Base-by-base conservation (phyloP, 2,797 vertebrate genomes). In the Schizothorax lantsangensis region DNA sequence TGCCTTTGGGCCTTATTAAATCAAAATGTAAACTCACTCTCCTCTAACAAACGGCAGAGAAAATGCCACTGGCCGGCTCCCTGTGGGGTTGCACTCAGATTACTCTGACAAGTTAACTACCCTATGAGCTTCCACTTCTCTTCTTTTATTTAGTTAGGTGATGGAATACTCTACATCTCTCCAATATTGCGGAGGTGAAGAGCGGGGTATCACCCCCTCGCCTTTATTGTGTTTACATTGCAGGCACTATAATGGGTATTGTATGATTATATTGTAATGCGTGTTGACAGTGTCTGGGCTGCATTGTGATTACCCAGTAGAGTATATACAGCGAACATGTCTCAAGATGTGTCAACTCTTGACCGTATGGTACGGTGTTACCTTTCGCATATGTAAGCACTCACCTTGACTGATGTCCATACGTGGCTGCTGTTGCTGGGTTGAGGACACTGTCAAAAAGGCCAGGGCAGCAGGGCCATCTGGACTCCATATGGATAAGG, bases 1-100 rank as follows among this genome's bases (percentile, higher is more conserved):
- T 93, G 93, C 93, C 93, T 94, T 89, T 94, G 93, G 93, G 92
- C 92, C 91, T 95, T 93, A 94, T 95, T 95, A 94, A 95, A 94
- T 95, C 91, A 93, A 94, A 93, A 95, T 94, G 94, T 93, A 93
- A 94, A 95, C 92, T 93, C 93, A 89, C 88, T 92, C 88, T 89
- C 90, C 91, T 90, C 92, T 92, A 94, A 94, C 92, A 93, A 93
- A 94, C 93, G 91, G 93, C 88, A 91, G 89, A 88, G 86, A 92
- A 94, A 95, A 95, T 93, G 89, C 90, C 93, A 91, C 91, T 90
- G 92, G 93, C 93, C 91, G 89, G 86, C 84, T 89, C 79, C 85
- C 87, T 89, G 88, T 79, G 80, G 91, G 87, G 91, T 45, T 89
- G 89, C 90, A 90, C 89, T 91, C 88, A 89, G 89, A 93, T 93